Percentiles rank a stretch among this genome's conserved stretches.
These are phyloP conservation scores for Numenius phaeopus DNA, from an alignment of 2,797 vertebrate genomes.

Conservation along the genomic window DNA sequence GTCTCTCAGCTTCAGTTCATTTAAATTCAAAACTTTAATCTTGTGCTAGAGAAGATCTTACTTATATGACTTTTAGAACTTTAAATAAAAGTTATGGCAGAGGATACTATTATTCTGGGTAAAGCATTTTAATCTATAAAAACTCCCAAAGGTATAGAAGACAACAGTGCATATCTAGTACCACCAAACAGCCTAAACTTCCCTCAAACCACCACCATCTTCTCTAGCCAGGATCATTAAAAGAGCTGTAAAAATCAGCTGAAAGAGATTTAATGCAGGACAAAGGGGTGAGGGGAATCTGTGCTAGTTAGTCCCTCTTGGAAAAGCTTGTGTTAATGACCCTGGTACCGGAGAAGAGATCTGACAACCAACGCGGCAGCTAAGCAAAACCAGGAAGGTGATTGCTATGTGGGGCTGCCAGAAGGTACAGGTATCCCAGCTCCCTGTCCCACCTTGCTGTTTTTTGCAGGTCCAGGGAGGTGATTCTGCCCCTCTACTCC, in stretches of 20 bases:
- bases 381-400: background rate
- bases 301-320: background rate
- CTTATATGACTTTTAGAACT: background rate
- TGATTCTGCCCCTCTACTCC: background rate
- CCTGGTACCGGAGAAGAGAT: background rate
- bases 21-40: background rate
- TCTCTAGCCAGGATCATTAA: background rate
- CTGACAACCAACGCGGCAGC: accelerated
- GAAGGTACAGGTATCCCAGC: background rate
- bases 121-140: background rate
- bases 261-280: background rate
- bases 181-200: background rate
- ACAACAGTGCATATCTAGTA: background rate
- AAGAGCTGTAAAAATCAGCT: background rate
- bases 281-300: background rate
- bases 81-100: background rate
- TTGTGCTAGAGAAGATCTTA: background rate
- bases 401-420: accelerated
- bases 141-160: background rate
- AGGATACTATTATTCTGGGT: background rate
- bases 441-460: background rate
- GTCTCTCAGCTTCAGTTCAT: background rate
- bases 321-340: background rate
- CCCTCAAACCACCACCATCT: background rate
- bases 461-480: background rate